phyloP scores from a whole-genome alignment of 1,140 invertebrate species.

The Bombus superbus region DNA sequence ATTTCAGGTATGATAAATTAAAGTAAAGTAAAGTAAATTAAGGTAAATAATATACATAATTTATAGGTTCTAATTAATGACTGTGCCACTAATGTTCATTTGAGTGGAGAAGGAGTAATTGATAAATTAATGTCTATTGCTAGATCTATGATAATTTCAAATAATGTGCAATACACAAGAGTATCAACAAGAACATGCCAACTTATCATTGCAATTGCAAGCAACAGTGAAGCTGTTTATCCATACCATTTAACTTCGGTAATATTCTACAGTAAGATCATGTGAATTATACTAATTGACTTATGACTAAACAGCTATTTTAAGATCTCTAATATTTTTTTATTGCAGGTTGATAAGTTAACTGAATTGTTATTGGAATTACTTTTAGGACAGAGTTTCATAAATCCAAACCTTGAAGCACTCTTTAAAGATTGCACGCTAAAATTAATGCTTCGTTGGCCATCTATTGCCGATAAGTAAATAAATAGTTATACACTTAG shows the following conservation, averaged over 20 bases:
- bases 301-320: background rate
- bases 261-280: constrained; percentile 45
- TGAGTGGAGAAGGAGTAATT: constrained; percentile 79
- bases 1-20: constrained; percentile 77
- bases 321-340: constrained; percentile 4
- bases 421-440: constrained; percentile 79
- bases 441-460: constrained; percentile 81
- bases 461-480: constrained; percentile 78
- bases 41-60: background rate
- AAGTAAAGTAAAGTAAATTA: too few relatives aligned
- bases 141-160: constrained; percentile 79
- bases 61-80: constrained; percentile 80
- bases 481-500: background rate
- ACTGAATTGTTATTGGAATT: constrained; percentile 79
- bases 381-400: constrained; percentile 78
- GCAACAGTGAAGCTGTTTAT: constrained; percentile 78
- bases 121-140: constrained; percentile 81
- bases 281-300: background rate
- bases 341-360: constrained; percentile 79
- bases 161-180: constrained; percentile 81
- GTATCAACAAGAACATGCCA: constrained; percentile 80
- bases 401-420: constrained; percentile 78
- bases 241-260: constrained; percentile 79
- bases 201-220: constrained; percentile 80
- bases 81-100: constrained; percentile 76